Conservation (phyloP, 2,797 vertebrate species). For the Anisognathus igniventris region DNA sequence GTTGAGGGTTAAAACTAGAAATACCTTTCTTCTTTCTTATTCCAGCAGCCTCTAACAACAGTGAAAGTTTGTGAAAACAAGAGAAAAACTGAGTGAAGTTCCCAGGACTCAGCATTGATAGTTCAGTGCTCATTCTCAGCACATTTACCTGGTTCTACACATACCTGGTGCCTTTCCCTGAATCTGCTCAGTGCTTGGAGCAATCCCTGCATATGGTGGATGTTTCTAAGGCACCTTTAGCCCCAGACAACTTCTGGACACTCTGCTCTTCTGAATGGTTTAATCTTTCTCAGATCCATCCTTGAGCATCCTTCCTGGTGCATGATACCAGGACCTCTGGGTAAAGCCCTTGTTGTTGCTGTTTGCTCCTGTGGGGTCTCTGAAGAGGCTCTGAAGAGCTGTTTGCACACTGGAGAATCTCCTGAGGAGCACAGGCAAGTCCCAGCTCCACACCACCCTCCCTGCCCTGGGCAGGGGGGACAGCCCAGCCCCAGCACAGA, state of each 20-base stretch:
- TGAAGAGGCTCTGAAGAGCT: background rate
- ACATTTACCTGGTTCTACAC: background rate
- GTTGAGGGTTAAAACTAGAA: background rate
- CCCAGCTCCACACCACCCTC: background rate
- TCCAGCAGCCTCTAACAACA: background rate
- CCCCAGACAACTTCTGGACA: background rate
- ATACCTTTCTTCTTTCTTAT: background rate
- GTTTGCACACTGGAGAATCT: background rate
- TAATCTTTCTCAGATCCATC: background rate
- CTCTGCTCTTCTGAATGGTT: background rate
- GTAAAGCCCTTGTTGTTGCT: background rate
- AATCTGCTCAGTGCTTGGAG: background rate
- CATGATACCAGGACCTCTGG: background rate
- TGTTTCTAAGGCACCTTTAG: background rate
- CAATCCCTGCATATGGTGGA: fast-evolving
- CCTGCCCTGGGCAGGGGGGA: background rate
- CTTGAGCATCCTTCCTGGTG: background rate
- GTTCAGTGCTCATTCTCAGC: background rate
- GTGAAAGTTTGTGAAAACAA: background rate
- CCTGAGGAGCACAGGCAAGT: background rate
- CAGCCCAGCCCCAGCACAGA: background rate
- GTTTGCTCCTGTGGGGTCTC: background rate
- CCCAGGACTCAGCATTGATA: background rate
- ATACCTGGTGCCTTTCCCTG: background rate
- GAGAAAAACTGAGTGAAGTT: background rate